Evolutionary conservation across 2,797 vertebrate species (phyloP), one percentile per base, ranked within the genome.

Genomic region (Enteromius anoplus): DNA sequence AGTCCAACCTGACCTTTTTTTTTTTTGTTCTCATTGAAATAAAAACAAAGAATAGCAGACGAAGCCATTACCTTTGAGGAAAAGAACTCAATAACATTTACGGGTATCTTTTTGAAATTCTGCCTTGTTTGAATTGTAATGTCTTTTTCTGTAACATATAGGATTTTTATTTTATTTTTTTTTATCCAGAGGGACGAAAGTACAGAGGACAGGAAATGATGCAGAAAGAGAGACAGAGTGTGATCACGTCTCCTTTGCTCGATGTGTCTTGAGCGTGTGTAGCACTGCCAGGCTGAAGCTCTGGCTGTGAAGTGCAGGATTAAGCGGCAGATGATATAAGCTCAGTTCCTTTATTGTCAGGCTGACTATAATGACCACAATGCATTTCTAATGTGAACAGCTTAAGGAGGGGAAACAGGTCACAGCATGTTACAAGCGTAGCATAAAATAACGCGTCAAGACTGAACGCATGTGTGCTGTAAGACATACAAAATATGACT

Each of bases 91-190:
- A 96, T 93, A 96, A 94, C 92, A 92, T 37, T 23, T 92, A 96
- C 93, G 93, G 95, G 95, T 96, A 94, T 95, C 92, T 95, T 94
- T 95, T 95, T 95, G 94, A 95, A 93, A 93, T 94, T 94, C 94
- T 91, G 92, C 92, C 94, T 92, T 90, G 86, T 93, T 93, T 91
- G 94, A 93, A 93, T 92, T 95, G 90, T 93, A 92, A 93, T 93
- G 93, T 91, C 93, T 94, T 93, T 91, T 92, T 94, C 91, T 94
- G 91, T 93, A 92, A 93, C 95, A 92, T 91, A 87, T 88, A 92
- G 91, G 92, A 94, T 95, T 95, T 5, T 8, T 40, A 32, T 40
- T 40, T 40, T 26, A 26, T 14, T 45, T 47, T 47, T 47, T 94
- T 95, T 96, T 37, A 62, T 73, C 42, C 55, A 2, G 26, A 81